Evolutionary conservation across 2,797 vertebrate genomes (phyloP).

Genomic region (Poeciliopsis paucimaculata): DNA sequence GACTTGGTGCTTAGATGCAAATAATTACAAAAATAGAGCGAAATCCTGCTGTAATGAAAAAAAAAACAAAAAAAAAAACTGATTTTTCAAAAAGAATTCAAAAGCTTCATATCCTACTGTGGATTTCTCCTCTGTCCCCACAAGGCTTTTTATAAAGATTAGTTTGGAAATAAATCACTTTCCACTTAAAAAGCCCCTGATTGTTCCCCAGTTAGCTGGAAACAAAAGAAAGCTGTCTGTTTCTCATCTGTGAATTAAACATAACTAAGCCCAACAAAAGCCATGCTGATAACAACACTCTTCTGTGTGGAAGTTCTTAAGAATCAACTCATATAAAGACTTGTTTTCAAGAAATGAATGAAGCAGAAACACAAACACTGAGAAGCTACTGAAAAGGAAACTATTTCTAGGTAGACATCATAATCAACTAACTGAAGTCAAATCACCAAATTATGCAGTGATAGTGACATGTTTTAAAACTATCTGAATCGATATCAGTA

Average conservation of each 20-base stretch:
- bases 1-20: not conserved
- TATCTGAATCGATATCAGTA: too few relatives aligned
- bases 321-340: not conserved
- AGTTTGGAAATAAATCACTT: not conserved
- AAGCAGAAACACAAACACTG: not conserved
- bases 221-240: not conserved
- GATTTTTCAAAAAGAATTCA: not conserved
- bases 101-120: not conserved
- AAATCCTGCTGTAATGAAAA: not conserved
- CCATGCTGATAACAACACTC: not conserved
- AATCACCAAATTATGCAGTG: too few relatives aligned
- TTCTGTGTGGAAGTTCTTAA: not conserved
- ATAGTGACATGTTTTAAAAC: too few relatives aligned
- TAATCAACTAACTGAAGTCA: too few relatives aligned
- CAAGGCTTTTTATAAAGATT: not conserved
- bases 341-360: not conserved
- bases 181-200: not conserved
- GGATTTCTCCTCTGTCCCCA: not conserved
- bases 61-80: not conserved
- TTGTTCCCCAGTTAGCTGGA: not conserved
- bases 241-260: not conserved
- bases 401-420: too few relatives aligned
- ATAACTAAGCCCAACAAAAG: not conserved
- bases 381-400: not conserved
- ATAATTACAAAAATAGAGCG: not conserved